phyloP scores from a whole-genome alignment of 1,140 invertebrate genomes.

The Cyclargus thomasi region DNA sequence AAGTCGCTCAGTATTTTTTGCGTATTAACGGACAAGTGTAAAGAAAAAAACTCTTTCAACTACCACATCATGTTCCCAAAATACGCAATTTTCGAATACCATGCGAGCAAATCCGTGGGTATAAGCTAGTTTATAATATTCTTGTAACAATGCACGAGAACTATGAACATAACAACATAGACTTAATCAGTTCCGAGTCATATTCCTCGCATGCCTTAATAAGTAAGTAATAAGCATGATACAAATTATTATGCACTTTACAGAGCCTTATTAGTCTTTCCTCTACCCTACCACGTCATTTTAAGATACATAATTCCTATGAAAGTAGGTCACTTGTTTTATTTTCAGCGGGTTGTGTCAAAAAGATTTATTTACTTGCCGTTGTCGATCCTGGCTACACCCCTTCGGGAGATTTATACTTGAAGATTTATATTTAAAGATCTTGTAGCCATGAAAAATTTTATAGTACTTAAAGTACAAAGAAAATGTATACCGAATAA shows the following conservation, averaged over 20 bases:
- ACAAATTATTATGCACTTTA: neutral
- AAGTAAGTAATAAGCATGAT: neutral
- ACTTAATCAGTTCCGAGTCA: too few species aligned
- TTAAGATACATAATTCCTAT: neutral
- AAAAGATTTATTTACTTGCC: constrained; percentile 3
- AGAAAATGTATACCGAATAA: neutral
- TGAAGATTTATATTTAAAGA: constrained; percentile 1
- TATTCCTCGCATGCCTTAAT: neutral
- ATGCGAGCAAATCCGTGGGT: too few species aligned
- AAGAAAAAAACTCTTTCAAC: too few species aligned
- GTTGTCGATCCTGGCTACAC: neutral
- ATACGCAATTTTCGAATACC: too few species aligned
- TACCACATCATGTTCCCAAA: too few species aligned
- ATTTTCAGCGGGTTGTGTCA: neutral
- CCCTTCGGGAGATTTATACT: neutral
- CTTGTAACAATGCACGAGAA: too few species aligned
- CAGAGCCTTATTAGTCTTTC: neutral
- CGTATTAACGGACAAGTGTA: too few species aligned
- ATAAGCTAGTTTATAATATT: too few species aligned
- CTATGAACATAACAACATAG: too few species aligned
- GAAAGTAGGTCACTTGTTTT: neutral
- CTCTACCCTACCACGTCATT: neutral
- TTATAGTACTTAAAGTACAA: neutral
- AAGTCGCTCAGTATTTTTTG: too few species aligned
- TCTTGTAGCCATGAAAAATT: neutral